Base-by-base conservation (phyloP, 2,113 vertebrate genomes). In the Charadrius vociferus region DNA sequence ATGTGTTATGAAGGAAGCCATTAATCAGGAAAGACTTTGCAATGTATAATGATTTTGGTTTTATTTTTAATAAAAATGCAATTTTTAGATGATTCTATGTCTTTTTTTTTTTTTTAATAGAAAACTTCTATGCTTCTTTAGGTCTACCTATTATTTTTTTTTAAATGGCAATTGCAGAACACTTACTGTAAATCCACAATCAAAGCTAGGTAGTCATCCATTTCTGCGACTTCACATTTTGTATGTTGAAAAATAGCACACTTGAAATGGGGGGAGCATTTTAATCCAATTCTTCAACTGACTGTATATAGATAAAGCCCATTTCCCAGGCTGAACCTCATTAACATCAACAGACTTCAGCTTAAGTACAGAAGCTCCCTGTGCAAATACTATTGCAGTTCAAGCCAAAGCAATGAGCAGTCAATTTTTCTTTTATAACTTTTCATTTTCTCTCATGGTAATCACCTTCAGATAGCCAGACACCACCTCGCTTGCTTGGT, bases 51-150 rank as follows among this genome's bases (percentile, higher is more conserved):
- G 21, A 73, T 45, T 86, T 89, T 63, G 7, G 12, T 34, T 89
- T 91, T 87, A 55, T 84, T 92, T 96, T 79, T 62, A 90, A 96
- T 95, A 88, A 96, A 95, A 75, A 45, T 49, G 8, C 4, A 41
- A 10, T 65, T 90, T 80, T 77, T 80, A 65, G n/a, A 9, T 2
- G 0, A 47, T 71, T 83, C 53, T 72, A 52, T 5, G 1, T 78
- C 36, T 79, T 89, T 10, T 17, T 86, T 89, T 10, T 17, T 86
- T 88, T 84, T 71, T 72, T 70, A 77, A 66, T 39, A 50, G 62
- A 66, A 72, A 96, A 45, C 21, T 43, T 36, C 27, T 74, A 8
- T 83, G 53, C 71, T 81, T 80, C 58, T 70, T 90, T 59, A 53
- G 45, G 37, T 68, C 56, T 59, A 9, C 34, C 8, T 85, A 4